Percentiles rank a stretch among this genome's conserved stretches.
Evolutionary conservation across 2,797 vertebrate species (phyloP).

Genomic region (Malurus leucopterus): DNA sequence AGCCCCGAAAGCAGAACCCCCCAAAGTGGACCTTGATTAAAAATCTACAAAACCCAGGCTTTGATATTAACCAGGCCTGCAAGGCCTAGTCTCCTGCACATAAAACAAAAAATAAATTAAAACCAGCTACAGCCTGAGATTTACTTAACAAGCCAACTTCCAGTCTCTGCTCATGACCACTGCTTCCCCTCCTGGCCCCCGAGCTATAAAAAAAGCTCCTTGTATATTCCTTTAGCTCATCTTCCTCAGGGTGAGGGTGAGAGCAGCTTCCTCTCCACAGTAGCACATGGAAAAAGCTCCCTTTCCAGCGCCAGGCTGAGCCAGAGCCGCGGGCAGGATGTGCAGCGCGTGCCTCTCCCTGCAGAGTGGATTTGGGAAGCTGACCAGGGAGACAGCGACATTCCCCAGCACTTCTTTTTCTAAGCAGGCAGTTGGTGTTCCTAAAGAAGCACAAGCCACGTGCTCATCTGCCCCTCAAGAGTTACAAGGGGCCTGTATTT

Average conservation of each 20-base stretch:
- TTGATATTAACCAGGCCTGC: slow-evolving; percentile 57
- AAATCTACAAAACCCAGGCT: slow-evolving; percentile 50
- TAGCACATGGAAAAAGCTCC: slow-evolving; percentile 43
- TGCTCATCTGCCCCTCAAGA: not conserved
- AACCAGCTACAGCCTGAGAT: slow-evolving; percentile 46
- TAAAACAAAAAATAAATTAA: slow-evolving; percentile 67
- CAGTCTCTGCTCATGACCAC: slow-evolving; percentile 45
- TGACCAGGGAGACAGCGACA: not conserved
- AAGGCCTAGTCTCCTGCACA: slow-evolving; percentile 47
- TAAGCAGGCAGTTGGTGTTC: not conserved
- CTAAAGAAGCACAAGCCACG: not conserved
- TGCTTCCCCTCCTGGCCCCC: slow-evolving; percentile 46
- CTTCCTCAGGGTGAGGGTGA: slow-evolving; percentile 21
- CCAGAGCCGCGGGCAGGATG: not conserved
- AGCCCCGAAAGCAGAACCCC: slow-evolving; percentile 10
- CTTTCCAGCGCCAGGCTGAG: not conserved
- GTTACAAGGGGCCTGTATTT: not conserved
- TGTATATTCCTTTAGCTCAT: slow-evolving; percentile 42
- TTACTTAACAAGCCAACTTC: slow-evolving; percentile 50
- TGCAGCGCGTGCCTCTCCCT: not conserved
- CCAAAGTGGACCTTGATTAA: slow-evolving; percentile 63
- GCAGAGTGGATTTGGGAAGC: rapidly evolving
- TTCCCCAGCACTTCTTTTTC: not conserved
- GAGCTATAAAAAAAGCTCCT: slow-evolving; percentile 7
- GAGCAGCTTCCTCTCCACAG: slow-evolving; percentile 28